Evolutionary conservation across 2,797 vertebrate genomes (phyloP).

Genomic region (Protonibea diacanthus): DNA sequence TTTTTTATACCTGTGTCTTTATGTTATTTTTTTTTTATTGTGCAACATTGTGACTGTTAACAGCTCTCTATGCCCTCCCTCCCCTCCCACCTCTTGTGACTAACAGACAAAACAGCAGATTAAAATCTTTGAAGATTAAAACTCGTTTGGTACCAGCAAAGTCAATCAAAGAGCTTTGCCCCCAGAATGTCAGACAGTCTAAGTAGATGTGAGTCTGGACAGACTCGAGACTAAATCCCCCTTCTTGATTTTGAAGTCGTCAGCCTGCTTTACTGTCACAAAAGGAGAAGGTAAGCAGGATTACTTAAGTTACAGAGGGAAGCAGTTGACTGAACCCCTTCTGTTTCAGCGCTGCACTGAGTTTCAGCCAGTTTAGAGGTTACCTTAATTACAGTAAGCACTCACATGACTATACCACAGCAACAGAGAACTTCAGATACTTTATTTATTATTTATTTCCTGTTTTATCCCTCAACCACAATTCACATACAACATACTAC

Average conservation of each 20-base stretch:
- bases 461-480: conserved; percentile 33
- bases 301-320: conserved; percentile 68
- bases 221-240: conserved; percentile 74
- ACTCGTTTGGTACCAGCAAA: conserved; percentile 77
- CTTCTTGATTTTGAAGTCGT: conserved; percentile 60
- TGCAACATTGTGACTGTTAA: conserved; percentile 76
- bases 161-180: conserved; percentile 82
- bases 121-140: conserved; percentile 87
- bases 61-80: conserved; percentile 43
- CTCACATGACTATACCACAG: conserved; percentile 28
- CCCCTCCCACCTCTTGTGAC: conserved; percentile 70
- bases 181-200: conserved; percentile 82
- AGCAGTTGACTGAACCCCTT: conserved; percentile 59
- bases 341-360: conserved; percentile 48
- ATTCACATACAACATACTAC: conserved; percentile 36
- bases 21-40: conserved; percentile 46
- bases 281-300: conserved; percentile 63
- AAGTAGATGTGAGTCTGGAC: conserved; percentile 79
- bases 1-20: conserved; percentile 67
- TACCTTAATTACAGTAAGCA: conserved; percentile 46
- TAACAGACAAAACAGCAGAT: conserved; percentile 83
- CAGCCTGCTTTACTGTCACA: conserved; percentile 55
- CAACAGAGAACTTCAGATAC: conserved; percentile 40
- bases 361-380: conserved; percentile 28
- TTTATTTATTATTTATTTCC: conserved; percentile 71